These are phyloP conservation scores for Lathamus discolor DNA, from an alignment of 2,113 vertebrate species.

Conservation along the genomic window DNA sequence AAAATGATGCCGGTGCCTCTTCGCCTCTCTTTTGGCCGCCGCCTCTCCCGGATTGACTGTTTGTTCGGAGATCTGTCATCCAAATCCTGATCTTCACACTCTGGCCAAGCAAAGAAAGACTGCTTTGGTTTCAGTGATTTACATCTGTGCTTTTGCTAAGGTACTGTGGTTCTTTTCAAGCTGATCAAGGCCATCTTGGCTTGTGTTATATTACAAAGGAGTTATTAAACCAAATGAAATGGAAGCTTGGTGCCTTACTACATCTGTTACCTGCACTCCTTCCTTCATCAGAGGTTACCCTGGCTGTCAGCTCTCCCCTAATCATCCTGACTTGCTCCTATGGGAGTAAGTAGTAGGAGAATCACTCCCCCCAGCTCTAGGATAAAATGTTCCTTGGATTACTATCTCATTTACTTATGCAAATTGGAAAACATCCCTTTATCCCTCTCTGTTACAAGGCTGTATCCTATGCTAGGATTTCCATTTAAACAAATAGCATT, in stretches of 20 bases:
- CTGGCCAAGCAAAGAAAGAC: slow-evolving; percentile 70
- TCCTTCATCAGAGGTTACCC: not conserved
- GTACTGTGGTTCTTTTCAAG: not conserved
- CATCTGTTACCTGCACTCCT: not conserved
- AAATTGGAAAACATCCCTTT: not conserved
- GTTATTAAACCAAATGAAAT: not conserved
- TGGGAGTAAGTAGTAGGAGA: not conserved
- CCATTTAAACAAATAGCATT: not conserved
- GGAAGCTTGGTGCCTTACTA: not conserved
- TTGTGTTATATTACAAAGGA: not conserved
- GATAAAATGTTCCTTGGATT: not conserved
- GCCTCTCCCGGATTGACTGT: slow-evolving; percentile 68
- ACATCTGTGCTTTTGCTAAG: not conserved
- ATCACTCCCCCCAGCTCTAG: not conserved
- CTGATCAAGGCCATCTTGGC: not conserved
- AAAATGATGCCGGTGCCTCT: slow-evolving; percentile 73
- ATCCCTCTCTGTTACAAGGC: not conserved
- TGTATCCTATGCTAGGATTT: not conserved
- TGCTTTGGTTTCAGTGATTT: slow-evolving; percentile 42
- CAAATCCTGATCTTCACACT: slow-evolving; percentile 72
- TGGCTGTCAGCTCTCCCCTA: not conserved
- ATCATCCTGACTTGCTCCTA: not conserved
- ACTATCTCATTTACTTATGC: not conserved
- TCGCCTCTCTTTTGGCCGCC: slow-evolving; percentile 66
- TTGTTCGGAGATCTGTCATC: slow-evolving; percentile 66